A percentile compares a stretch with the other conserved stretches of the same genome.
Evolutionary conservation across 2,797 vertebrate species (phyloP).

Genomic region (Stomatorhinus walkeri): DNA sequence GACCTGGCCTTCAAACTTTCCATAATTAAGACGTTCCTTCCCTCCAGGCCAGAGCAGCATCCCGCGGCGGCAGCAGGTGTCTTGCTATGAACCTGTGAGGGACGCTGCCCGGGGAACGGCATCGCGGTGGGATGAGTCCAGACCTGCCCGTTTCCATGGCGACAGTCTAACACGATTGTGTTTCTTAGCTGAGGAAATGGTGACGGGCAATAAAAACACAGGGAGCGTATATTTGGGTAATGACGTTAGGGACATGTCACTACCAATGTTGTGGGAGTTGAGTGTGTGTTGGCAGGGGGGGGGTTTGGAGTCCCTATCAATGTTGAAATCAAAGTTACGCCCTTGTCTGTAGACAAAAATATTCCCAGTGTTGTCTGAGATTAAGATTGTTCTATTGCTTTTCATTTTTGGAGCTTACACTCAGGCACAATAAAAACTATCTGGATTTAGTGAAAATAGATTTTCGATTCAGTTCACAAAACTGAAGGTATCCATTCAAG

Average conservation of each 20-base stretch:
- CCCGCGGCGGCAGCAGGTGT: conserved; percentile 2
- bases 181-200: neutral
- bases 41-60: neutral
- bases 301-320: neutral
- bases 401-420: neutral
- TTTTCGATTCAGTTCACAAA: neutral
- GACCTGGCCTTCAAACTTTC: neutral
- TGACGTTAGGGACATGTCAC: neutral
- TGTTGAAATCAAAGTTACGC: neutral
- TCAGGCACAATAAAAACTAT: neutral
- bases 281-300: neutral
- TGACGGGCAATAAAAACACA: neutral
- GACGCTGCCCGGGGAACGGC: neutral
- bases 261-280: neutral
- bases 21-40: neutral
- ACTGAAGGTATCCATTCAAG: neutral
- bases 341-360: neutral
- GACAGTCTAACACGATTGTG: neutral
- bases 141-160: conserved; percentile 20
- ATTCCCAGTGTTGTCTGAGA: neutral
- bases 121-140: neutral
- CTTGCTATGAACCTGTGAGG: neutral
- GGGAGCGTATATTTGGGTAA: neutral
- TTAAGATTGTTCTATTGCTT: neutral
- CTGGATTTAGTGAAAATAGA: neutral